A percentile compares a stretch with the other conserved stretches of the same genome.
Evolutionary conservation across 2,113 vertebrate species (phyloP).

Genomic region (Nibea albiflora): DNA sequence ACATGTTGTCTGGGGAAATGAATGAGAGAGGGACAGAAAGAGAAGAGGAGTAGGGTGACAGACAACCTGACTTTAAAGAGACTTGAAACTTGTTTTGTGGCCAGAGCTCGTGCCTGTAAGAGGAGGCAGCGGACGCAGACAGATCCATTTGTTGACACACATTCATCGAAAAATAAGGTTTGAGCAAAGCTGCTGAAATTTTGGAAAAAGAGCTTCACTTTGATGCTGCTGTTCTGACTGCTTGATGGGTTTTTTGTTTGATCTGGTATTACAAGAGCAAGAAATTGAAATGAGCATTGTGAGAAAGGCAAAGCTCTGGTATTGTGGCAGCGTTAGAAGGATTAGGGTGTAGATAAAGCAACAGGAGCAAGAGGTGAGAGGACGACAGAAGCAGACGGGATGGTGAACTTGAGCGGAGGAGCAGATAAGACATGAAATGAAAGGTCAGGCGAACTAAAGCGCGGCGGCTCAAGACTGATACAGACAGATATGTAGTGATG

Average conservation of each 20-base stretch:
- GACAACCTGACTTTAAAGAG: conserved; percentile 9
- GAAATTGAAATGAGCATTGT: neutral
- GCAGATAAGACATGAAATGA: conserved; percentile 23
- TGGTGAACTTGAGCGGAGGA: neutral
- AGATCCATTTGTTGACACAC: neutral
- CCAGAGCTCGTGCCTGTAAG: neutral
- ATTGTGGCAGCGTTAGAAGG: neutral
- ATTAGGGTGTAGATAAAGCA: neutral
- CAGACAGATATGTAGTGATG: neutral
- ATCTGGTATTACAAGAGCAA: neutral
- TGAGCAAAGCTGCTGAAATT: neutral
- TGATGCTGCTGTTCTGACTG: neutral
- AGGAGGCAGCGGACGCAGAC: neutral
- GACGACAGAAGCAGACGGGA: neutral
- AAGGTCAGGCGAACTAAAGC: conserved; percentile 6
- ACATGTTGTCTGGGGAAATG: conserved; percentile 11
- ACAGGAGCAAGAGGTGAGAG: neutral
- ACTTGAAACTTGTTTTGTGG: neutral
- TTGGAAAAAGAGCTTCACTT: neutral
- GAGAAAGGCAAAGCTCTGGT: neutral
- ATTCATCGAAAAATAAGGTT: neutral
- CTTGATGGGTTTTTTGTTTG: neutral
- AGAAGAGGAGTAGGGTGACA: conserved; percentile 1
- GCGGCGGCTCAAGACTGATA: neutral
- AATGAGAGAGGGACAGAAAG: neutral